Evolutionary conservation across 1,140 invertebrate genomes (phyloP).

Genomic region (Drosophila sechellia): DNA sequence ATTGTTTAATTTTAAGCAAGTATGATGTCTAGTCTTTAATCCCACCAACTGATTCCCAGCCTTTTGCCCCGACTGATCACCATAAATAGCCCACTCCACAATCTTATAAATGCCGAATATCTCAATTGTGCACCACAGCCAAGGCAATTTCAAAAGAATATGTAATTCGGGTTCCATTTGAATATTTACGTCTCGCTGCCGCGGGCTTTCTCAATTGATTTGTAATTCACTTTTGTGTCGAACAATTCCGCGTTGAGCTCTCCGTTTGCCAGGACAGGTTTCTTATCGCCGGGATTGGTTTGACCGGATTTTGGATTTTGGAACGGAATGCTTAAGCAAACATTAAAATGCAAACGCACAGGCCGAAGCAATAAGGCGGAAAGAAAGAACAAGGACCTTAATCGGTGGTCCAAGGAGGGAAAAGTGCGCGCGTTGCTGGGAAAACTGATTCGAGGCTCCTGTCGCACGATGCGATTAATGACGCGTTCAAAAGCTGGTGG

Average conservation of each 20-base stretch:
- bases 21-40: not conserved
- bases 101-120: conserved; percentile 12
- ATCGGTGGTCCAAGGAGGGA: conserved; percentile 3
- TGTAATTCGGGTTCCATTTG: conserved; percentile 44
- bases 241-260: conserved; percentile 19
- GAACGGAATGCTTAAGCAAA: conserved; percentile 33
- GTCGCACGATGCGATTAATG: conserved; percentile 51
- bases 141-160: conserved; percentile 45
- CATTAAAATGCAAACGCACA: conserved; percentile 48
- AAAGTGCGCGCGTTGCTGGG: conserved; percentile 45
- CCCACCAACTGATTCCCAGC: not conserved
- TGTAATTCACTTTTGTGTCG: conserved; percentile 48
- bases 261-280: conserved; percentile 1
- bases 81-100: not conserved
- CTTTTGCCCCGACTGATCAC: not conserved
- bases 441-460: conserved; percentile 15
- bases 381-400: conserved; percentile 3
- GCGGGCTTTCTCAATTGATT: conserved; percentile 31
- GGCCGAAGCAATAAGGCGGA: conserved; percentile 30
- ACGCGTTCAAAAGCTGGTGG: conserved; percentile 17
- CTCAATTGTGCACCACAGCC: conserved; percentile 43
- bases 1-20: no score
- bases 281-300: conserved; percentile 32
- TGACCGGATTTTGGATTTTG: conserved; percentile 1
- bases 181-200: conserved; percentile 54